Base-by-base conservation (phyloP, 2,888 invertebrate genomes). In the Panopea generosa region DNA sequence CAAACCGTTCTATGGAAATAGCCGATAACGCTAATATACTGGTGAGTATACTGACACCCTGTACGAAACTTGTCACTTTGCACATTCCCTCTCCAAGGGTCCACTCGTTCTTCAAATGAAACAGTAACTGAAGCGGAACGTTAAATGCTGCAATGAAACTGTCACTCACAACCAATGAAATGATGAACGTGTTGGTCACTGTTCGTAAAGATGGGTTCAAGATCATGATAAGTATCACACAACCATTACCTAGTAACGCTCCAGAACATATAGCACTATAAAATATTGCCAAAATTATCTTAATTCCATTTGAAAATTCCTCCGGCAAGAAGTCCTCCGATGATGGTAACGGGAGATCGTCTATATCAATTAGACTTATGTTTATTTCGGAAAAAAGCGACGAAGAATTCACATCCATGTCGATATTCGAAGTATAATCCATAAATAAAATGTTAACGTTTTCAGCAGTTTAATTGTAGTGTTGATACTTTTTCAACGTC, bases 161-260 rank as follows among this genome's bases (percentile, higher is more conserved):
- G 70, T 89, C 88, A 40, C 88, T 88, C 57, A 84, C 83, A 1
- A 87, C 86, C 55, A 90, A 71, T 0, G 88, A 89, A 33, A 88
- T 59, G 7, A 89, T 81, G 68, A 89, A 87, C 55, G 85, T 72
- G 74, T 90, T 84, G 2, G 88, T 89, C 1, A 85, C 84, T 0
- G 85, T 84, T 47, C 87, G 71, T 70, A 86, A 70, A 26, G 80
- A 71, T 45, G 71, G 74, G 47, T 80, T 80, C 7, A 61, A 40
- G 7, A 74, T 55, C 16, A 89, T 85, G 18, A 88, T 85, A 9
- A 77, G 47, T n/a, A 88, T 66, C 16, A 90, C 86, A 22, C 84
- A 57, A 2, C 66, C 47, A 66, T 89, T 90, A 11, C 86, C 88
- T 16, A 83, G 4, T 7, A 86, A 61, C 0, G 87, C 84, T 11